phyloP scores from a whole-genome alignment of 35 echinoderm and acorn worm genomes.

The Hemicentrotus pulcherrimus region DNA sequence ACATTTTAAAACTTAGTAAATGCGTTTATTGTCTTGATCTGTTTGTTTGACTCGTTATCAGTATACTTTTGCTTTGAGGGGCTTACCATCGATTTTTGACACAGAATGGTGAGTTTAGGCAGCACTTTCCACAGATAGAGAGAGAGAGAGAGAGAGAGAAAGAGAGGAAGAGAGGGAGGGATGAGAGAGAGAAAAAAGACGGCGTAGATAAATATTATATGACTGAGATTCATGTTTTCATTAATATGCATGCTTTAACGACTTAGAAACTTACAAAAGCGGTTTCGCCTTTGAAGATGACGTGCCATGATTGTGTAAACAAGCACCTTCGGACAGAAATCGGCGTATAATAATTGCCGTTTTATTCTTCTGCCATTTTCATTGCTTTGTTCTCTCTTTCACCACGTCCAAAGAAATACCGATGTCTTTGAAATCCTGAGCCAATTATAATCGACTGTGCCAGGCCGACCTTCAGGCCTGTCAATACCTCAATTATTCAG shows the following conservation, averaged over 20 bases:
- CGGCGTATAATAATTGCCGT: background rate
- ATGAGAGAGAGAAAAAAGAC: background rate
- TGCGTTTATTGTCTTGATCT: too few species aligned
- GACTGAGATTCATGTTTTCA: too few species aligned
- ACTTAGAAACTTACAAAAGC: background rate
- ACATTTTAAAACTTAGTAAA: too few species aligned
- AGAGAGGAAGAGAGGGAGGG: background rate
- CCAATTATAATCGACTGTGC: slow-evolving; percentile 20
- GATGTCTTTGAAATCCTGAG: slow-evolving; percentile 29
- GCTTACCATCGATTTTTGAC: too few species aligned
- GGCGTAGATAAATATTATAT: background rate
- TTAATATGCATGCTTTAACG: background rate
- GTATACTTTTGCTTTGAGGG: too few species aligned
- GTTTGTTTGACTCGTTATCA: too few species aligned
- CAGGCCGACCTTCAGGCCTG: background rate
- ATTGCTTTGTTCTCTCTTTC: background rate
- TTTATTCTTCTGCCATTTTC: background rate
- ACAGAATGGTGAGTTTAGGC: too few species aligned
- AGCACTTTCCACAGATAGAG: background rate
- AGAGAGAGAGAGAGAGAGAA: background rate
- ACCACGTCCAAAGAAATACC: background rate
- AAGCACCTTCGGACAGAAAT: background rate
- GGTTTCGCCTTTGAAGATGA: background rate
- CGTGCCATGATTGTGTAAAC: background rate
- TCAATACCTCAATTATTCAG: slow-evolving; percentile 36